Conservation (phyloP, 2,888 invertebrate genomes). For the Chirona hameri region DNA sequence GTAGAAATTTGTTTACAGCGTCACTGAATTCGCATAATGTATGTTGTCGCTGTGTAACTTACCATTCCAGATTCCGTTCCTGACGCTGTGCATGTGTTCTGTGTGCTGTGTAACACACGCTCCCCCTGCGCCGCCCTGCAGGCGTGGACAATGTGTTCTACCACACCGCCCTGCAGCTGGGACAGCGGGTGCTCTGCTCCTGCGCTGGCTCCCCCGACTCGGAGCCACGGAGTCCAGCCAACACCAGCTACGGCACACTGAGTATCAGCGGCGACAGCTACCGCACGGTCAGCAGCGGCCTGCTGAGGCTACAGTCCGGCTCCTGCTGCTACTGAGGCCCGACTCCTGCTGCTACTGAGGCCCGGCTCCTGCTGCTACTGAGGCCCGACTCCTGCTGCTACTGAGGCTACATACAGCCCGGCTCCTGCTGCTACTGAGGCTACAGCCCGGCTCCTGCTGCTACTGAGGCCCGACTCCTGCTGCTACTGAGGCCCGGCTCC, state of each 20-base stretch:
- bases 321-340: neutral
- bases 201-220: neutral
- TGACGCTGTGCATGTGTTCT: no score
- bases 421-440: neutral
- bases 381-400: neutral
- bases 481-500: neutral
- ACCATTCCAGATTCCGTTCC: no score
- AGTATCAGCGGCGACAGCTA: neutral
- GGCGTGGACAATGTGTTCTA: slow-evolving; percentile 10
- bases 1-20: no score
- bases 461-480: neutral
- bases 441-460: neutral
- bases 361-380: neutral
- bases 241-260: neutral
- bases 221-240: neutral
- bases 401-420: neutral
- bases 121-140: neutral
- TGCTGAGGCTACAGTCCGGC: neutral
- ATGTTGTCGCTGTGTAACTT: no score
- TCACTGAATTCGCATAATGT: no score
- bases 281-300: neutral
- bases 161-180: slow-evolving; percentile 12
- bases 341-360: neutral
- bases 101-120: no score
- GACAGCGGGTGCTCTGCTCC: neutral